Evolutionary conservation across 2,113 vertebrate species (phyloP).

Genomic region (Antechinus stuartii): DNA sequence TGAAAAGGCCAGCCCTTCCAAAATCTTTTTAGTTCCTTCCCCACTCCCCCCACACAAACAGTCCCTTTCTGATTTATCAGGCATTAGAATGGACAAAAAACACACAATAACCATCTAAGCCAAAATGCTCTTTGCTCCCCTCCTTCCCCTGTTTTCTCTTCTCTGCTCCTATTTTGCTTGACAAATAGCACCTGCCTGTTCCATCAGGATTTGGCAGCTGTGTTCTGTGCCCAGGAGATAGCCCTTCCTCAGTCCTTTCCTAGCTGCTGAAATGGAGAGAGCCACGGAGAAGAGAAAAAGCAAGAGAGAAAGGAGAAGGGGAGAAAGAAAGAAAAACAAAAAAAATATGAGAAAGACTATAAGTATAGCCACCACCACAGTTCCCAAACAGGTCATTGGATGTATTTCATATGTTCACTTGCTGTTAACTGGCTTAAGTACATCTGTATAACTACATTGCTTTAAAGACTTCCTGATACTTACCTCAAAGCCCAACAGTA

Average conservation of each 20-base stretch:
- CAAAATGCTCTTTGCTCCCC: background rate
- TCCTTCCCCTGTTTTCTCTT: background rate
- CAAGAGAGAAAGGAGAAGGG: background rate
- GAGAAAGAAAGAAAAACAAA: background rate
- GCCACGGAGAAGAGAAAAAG: background rate
- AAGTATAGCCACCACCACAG: background rate
- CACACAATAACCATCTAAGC: background rate
- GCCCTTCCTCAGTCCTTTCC: background rate
- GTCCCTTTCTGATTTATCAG: background rate
- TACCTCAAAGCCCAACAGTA: background rate
- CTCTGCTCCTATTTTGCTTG: background rate
- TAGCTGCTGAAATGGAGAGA: background rate
- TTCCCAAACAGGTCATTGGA: background rate
- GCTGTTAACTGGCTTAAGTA: background rate
- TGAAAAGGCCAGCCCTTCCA: background rate
- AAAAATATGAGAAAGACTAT: background rate
- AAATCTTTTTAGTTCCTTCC: background rate
- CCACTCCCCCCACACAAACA: background rate
- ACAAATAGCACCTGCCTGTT: background rate
- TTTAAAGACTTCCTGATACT: background rate
- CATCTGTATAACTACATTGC: background rate
- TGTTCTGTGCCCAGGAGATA: background rate
- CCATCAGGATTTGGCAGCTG: background rate
- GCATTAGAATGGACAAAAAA: background rate
- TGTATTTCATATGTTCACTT: background rate